Evolutionary conservation across 1,140 invertebrate genomes (phyloP).

Genomic region (Periplaneta americana): DNA sequence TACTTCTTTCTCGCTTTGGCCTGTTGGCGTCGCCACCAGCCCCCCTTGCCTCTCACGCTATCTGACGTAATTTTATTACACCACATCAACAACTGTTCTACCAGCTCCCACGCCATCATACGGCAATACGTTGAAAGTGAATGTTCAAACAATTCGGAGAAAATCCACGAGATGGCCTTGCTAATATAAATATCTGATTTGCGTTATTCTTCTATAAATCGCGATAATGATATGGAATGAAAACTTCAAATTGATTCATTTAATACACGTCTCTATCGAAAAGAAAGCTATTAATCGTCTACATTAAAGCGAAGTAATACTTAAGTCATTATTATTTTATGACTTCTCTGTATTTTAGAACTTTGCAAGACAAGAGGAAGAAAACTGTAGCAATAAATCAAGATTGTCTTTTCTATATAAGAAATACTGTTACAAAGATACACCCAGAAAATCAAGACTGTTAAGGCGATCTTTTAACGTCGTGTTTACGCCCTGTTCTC

Average conservation of each 20-base stretch:
- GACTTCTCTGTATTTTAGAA: too few relatives aligned
- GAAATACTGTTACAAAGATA: background rate
- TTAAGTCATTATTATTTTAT: background rate
- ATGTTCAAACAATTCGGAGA: background rate
- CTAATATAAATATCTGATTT: background rate
- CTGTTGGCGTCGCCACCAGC: constrained; percentile 5
- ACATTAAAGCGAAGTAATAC: too few relatives aligned
- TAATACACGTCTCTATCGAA: too few relatives aligned
- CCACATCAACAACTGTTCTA: background rate
- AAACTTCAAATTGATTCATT: too few relatives aligned
- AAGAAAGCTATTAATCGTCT: too few relatives aligned
- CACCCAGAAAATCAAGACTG: background rate
- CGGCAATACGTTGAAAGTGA: background rate
- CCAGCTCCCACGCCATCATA: background rate
- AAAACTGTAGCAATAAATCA: background rate
- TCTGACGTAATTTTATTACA: background rate
- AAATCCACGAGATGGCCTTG: background rate
- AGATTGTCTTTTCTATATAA: background rate
- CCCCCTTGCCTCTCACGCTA: background rate
- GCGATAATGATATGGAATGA: too few relatives aligned
- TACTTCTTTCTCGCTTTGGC: background rate
- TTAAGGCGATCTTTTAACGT: background rate
- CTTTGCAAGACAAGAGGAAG: background rate
- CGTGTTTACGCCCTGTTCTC: background rate
- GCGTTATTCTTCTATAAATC: too few relatives aligned